Conservation (phyloP, 2,888 invertebrate species). For the Caenorhabditis sp. region DNA sequence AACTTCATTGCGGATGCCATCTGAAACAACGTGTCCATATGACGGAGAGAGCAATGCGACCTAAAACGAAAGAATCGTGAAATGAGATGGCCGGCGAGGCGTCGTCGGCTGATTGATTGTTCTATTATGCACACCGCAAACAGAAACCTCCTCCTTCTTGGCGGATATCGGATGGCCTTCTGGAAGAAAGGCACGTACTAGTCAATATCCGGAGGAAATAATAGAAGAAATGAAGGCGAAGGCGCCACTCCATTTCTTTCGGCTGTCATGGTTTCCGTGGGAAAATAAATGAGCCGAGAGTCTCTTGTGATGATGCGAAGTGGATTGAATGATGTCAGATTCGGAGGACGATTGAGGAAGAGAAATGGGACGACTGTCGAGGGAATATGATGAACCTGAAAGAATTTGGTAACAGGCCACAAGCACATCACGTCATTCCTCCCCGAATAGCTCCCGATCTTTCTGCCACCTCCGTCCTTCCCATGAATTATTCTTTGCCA, state of each 20-base stretch:
- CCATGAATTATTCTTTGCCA: not conserved
- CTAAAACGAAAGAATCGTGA: conserved; percentile 34
- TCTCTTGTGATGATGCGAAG: conserved; percentile 23
- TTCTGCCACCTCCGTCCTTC: not conserved
- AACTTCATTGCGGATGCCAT: conserved; percentile 78
- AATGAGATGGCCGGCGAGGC: conserved; percentile 10
- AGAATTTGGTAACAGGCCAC: too few relatives aligned
- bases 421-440: not conserved
- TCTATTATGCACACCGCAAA: conserved; percentile 43
- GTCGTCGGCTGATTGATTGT: conserved; percentile 39
- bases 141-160: conserved; percentile 43
- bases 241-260: conserved; percentile 17
- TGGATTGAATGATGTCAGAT: conserved; percentile 32
- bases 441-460: not conserved
- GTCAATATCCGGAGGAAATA: conserved; percentile 28
- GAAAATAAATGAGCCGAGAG: conserved; percentile 48
- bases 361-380: conserved; percentile 14
- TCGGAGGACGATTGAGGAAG: conserved; percentile 19
- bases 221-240: conserved; percentile 4
- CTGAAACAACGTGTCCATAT: conserved; percentile 53
- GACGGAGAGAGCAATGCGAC: conserved; percentile 26
- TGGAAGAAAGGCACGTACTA: conserved; percentile 47
- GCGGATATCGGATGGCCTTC: conserved; percentile 42
- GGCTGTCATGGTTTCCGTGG: conserved; percentile 59
- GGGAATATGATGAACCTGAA: not conserved